Evolutionary conservation across 2,888 invertebrate genomes (phyloP), one percentile per base, ranked within the genome.

Genomic region (Diloba caeruleocephala): DNA sequence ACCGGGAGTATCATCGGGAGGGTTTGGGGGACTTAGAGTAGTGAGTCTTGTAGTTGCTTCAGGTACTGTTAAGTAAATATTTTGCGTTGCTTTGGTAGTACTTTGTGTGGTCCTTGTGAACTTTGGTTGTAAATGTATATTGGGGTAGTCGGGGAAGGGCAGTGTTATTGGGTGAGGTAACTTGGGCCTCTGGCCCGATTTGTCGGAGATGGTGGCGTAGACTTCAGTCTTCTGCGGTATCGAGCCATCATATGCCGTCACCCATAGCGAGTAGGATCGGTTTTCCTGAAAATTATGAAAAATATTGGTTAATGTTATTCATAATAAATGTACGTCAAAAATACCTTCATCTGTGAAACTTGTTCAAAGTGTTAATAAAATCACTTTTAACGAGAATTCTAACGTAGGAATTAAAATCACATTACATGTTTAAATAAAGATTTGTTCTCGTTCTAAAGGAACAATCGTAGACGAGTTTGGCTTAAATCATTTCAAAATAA

Each of bases 211-310:
- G 1, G 85, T 83, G 1, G 92, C 92, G 34, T 89, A 73, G 3
- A 93, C 88, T 79, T 92, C 92, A 1, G 85, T 87, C 17, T 84
- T 76, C 66, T 90, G 91, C 1, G 92, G 91, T 58, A 93, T 87
- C 1, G 84, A 86, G 1, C 91, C 92, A 45, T 90, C 91, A 44
- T 83, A 78, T 9, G 89, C 87, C 33, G 88, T 90, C 17, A 93
- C 92, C 93, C 92, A 93, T 25, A 93, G 68, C 0, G 89, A 92
- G 56, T 88, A 92, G 1, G 91, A 83, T 28, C 79, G 78, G 56
- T 91, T 92, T 78, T 91, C 92, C 93, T 93, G 86, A 23, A 88
- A 89, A 26, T 21, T 13, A 8, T 7, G 68, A 25, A 56, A 50
- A 29, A 10, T 21, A 0, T 9, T 37, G 12, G 6, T 42, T 23